Base-by-base conservation (phyloP, 1,140 invertebrate genomes). In the Lordiphosa clarofinis region DNA sequence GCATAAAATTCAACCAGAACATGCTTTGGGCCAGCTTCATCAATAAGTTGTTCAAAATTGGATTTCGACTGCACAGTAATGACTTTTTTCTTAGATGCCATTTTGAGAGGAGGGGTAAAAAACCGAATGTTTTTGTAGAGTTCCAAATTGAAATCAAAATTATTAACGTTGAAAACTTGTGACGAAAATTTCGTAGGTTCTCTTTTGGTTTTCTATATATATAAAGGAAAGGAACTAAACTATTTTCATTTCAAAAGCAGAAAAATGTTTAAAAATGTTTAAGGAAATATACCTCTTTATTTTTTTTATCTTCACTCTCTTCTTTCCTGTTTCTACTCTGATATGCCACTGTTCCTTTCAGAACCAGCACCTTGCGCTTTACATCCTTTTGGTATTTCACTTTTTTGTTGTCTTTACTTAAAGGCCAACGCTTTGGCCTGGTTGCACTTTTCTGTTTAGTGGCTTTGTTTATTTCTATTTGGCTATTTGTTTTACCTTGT, bases 1-100 rank as follows among this genome's bases (percentile, higher is more conserved):
- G 86, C 86, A 67, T 48, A 87, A 54, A 87, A 87, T 86, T 98
- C 96, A 35, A 99, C 93, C 4, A 99, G 92, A n/a, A 99, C 93
- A 66, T 98, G 90, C 81, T 94, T 95, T 8, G 92, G 90, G 6
- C 95, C 96, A 31, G 96, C 95, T 48, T 94, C 93, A 0, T 89
- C 87, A 33, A 98, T 88, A 79, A 94, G 92, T 35, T 84, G 89
- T 40, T 94, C 90, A 70, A 97, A 92, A 74, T 96, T 94, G 24
- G 70, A 89, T 92, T 94, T 78, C 8, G 90, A 91, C 4, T 46
- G 40, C 0, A 82, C 38, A 1, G 52, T 48, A 11, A 82, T 73
- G 6, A 82, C 78, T 50, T 72, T 81, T 50, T 31, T 13, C 13
- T 38, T 7, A 35, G 38, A 46, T 49, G 43, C 59, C 48, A 53